Conservation (phyloP, 2,797 vertebrate species). For the Gorsachius magnificus region DNA sequence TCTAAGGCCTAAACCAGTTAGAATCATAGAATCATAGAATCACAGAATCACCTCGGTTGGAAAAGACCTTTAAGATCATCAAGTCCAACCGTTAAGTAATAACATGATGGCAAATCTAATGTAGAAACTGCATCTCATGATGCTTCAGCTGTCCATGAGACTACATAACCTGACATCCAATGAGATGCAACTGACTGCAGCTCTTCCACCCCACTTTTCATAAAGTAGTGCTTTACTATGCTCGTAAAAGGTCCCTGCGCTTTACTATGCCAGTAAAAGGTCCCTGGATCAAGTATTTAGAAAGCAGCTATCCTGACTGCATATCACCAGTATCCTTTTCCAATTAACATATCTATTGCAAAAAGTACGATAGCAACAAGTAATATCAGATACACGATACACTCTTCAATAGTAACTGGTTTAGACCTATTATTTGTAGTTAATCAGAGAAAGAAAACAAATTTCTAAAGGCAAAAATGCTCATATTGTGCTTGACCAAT, state of each 20-base stretch:
- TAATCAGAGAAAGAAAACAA: not conserved
- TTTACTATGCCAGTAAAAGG: not conserved
- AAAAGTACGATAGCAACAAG: not conserved
- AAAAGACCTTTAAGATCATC: too few relatives aligned
- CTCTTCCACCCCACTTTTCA: not conserved
- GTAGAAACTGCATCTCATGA: not conserved
- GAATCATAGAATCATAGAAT: too few relatives aligned
- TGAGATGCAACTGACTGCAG: not conserved
- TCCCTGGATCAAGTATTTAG: not conserved
- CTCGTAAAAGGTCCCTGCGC: not conserved
- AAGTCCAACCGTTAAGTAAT: too few relatives aligned
- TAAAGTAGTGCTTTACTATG: not conserved
- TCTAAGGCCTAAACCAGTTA: not conserved
- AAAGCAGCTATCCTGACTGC: not conserved
- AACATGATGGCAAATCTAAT: not conserved
- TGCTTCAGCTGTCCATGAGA: not conserved
- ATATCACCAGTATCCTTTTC: not conserved
- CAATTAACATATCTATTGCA: rapidly evolving
- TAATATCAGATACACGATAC: not conserved
- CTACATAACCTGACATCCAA: not conserved
- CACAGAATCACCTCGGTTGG: too few relatives aligned
- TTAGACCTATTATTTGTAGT: not conserved
- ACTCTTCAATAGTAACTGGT: not conserved
- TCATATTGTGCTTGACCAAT: not conserved
- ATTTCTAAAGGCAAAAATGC: not conserved